phyloP scores from a whole-genome alignment of 2,797 vertebrate genomes.

The Amphiprion clarkii region DNA sequence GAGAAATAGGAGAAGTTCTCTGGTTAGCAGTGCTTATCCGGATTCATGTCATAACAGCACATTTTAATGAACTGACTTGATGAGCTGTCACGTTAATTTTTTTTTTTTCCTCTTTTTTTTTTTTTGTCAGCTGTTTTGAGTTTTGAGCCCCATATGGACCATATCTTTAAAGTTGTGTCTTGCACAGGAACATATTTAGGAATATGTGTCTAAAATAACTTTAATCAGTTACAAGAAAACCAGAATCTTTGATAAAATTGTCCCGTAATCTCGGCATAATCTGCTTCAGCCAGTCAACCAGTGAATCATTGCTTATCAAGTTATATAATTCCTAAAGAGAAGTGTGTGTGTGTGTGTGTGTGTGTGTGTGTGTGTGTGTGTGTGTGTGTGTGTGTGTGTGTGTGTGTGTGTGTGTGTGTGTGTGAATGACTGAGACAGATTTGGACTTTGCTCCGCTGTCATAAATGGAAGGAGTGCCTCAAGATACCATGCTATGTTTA shows the following conservation, averaged over 20 bases:
- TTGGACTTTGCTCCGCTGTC: constrained; percentile 86
- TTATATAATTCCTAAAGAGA: constrained; percentile 59
- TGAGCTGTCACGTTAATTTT: not conserved
- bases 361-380: constrained; percentile 10
- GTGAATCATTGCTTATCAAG: constrained; percentile 42
- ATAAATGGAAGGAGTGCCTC: constrained; percentile 90
- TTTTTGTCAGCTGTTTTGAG: not conserved
- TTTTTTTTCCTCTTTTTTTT: not conserved
- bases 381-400: not conserved
- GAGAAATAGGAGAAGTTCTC: constrained; percentile 56
- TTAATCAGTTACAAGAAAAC: constrained; percentile 13
- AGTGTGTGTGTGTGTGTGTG: constrained; percentile 16
- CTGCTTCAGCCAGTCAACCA: constrained; percentile 9
- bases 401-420: no score
- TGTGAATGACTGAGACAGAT: constrained; percentile 28
- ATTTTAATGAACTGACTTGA: not conserved
- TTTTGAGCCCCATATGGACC: not conserved
- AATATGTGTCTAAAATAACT: not conserved
- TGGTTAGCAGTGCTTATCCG: not conserved
- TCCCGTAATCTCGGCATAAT: constrained; percentile 3
- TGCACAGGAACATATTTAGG: not conserved
- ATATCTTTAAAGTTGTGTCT: not conserved
- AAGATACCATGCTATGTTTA: constrained; percentile 83
- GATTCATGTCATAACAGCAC: not conserved
- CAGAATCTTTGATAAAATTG: not conserved